Evolutionary conservation across 2,888 invertebrate species (phyloP).

Genomic region (Agrilus mali): DNA sequence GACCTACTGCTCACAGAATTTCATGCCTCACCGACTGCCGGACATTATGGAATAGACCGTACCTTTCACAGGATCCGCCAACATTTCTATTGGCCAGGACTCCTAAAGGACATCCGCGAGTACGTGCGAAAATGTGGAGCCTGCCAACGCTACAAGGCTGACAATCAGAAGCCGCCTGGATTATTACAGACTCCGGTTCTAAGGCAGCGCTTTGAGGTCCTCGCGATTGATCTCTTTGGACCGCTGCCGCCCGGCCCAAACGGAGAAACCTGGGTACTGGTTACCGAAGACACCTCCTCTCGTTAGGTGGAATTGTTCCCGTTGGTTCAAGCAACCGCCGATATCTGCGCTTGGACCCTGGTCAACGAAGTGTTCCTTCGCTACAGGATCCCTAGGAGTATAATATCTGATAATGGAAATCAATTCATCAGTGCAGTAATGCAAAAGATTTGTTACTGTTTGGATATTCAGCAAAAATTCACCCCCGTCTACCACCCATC

Average conservation of each 20-base stretch:
- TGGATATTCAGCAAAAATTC: conserved; percentile 15
- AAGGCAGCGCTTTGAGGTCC: conserved; percentile 17
- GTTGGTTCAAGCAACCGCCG: conserved; percentile 13
- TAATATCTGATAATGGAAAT: conserved; percentile 14
- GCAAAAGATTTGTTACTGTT: conserved; percentile 15
- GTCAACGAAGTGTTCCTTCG: conserved; percentile 24
- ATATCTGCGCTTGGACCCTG: conserved; percentile 11
- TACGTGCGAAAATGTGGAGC: too few species aligned
- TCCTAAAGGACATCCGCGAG: too few species aligned
- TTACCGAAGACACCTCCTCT: conserved; percentile 14
- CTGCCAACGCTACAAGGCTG: conserved; percentile 23
- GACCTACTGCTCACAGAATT: too few species aligned
- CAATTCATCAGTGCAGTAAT: conserved; percentile 15
- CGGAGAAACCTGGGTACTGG: conserved; percentile 14
- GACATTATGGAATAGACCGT: too few species aligned
- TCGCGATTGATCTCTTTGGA: conserved; percentile 22
- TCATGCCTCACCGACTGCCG: too few species aligned
- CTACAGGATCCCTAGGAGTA: conserved; percentile 17
- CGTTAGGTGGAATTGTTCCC: conserved; percentile 20
- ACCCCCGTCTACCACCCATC: conserved; percentile 20
- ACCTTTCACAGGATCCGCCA: too few species aligned
- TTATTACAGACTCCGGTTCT: conserved; percentile 18
- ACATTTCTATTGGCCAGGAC: too few species aligned
- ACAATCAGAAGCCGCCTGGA: conserved; percentile 23
- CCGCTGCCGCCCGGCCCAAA: conserved; percentile 6